Evolutionary conservation across 1,140 invertebrate genomes (phyloP).

Genomic region (Gryllus bimaculatus): DNA sequence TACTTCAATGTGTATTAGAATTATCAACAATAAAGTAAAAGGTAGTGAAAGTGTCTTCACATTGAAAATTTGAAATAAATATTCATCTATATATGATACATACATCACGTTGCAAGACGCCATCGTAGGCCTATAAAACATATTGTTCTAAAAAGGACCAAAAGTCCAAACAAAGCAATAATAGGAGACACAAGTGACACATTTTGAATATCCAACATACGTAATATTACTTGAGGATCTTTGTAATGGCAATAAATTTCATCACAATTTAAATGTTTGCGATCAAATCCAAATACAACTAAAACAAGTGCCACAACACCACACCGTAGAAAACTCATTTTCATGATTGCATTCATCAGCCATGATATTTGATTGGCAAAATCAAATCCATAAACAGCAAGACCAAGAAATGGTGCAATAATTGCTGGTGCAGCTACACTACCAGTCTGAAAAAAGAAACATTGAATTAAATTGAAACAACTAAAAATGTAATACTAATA

Average conservation of each 20-base stretch:
- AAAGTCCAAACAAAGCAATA: slow-evolving; percentile 2
- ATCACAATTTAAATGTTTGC: slow-evolving; percentile 43
- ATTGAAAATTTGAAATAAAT: neutral
- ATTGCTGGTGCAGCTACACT: slow-evolving; percentile 49
- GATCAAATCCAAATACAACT: slow-evolving; percentile 48
- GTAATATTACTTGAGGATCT: slow-evolving; percentile 44
- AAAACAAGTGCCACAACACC: slow-evolving; percentile 48
- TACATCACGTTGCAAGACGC: slow-evolving; percentile 11
- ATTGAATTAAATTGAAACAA: neutral
- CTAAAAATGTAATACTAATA: too few species aligned
- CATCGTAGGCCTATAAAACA: slow-evolving; percentile 7
- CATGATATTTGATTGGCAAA: slow-evolving; percentile 48
- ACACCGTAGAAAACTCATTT: slow-evolving; percentile 49
- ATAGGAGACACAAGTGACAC: slow-evolving; percentile 9
- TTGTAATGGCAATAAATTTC: slow-evolving; percentile 50
- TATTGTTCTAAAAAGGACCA: slow-evolving; percentile 8
- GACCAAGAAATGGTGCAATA: slow-evolving; percentile 50
- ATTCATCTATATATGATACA: neutral
- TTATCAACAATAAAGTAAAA: too few species aligned
- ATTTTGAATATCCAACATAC: slow-evolving; percentile 14
- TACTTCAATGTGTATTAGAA: too few species aligned
- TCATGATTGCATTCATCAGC: slow-evolving; percentile 48
- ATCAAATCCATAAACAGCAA: slow-evolving; percentile 56
- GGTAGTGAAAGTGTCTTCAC: too few species aligned
- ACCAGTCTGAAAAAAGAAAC: slow-evolving; percentile 43